Evolutionary conservation across 2,797 vertebrate species (phyloP).

Genomic region (Argentina silus): DNA sequence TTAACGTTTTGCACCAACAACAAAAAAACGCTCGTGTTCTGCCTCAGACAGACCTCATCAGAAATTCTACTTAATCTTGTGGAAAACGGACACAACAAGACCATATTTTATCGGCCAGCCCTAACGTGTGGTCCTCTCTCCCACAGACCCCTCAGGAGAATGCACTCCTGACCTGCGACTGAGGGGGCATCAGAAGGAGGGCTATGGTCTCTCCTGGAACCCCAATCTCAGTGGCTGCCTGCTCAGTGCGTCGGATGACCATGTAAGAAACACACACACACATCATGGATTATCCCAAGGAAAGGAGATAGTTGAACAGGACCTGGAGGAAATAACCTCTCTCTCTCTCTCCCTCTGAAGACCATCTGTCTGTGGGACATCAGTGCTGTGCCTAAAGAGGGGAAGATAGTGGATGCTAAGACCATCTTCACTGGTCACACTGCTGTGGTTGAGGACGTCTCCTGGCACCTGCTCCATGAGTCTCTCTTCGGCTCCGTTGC

Average conservation of each 20-base stretch:
- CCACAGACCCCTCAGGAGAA: conserved; percentile 94
- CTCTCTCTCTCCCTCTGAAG: conserved; percentile 62
- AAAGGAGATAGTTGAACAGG: no score
- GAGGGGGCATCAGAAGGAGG: conserved; percentile 96
- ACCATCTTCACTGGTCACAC: conserved; percentile 98
- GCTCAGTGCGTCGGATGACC: conserved; percentile 96
- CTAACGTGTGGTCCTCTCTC: background rate
- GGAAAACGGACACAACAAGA: no score
- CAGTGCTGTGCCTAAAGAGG: conserved; percentile 94
- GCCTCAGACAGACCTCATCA: background rate
- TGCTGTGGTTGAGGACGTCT: conserved; percentile 96
- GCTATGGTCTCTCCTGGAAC: conserved; percentile 97
- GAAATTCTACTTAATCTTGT: background rate
- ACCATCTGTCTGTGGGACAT: conserved; percentile 99
- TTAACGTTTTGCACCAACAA: no score
- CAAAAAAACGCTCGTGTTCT: background rate
- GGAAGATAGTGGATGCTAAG: conserved; percentile 97
- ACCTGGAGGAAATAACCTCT: background rate
- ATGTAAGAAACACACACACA: conserved; percentile 76
- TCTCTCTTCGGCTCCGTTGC: conserved; percentile 97
- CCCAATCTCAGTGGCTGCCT: conserved; percentile 95
- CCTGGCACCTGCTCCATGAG: conserved; percentile 95
- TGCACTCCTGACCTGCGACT: conserved; percentile 94
- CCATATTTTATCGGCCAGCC: no score
- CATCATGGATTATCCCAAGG: background rate